phyloP scores from a whole-genome alignment of 2,888 invertebrate genomes.

The Drosophila diplacantha region DNA sequence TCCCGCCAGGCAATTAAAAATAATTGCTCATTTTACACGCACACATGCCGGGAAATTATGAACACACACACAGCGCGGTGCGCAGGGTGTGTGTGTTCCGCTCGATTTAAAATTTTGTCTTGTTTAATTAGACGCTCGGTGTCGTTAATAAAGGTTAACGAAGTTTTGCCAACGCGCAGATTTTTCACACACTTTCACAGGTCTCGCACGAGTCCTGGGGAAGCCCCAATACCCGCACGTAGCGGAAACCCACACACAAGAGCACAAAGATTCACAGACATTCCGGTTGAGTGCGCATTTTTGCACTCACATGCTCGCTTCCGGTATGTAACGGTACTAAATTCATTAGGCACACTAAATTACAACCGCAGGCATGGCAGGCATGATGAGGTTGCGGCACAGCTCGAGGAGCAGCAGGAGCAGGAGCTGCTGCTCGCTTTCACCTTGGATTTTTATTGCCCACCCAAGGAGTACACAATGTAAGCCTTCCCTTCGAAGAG shows the following conservation, averaged over 20 bases:
- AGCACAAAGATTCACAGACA: constrained; percentile 23
- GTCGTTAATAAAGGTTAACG: constrained; percentile 69
- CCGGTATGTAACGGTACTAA: constrained; percentile 70
- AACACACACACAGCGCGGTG: constrained; percentile 33
- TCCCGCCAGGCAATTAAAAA: constrained; percentile 55
- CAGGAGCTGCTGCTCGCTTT: constrained; percentile 1
- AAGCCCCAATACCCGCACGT: constrained; percentile 29
- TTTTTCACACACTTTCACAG: constrained; percentile 58
- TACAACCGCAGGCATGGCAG: constrained; percentile 60
- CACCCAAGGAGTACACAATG: constrained; percentile 36
- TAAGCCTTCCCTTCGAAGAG: constrained; percentile 20
- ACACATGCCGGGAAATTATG: constrained; percentile 44
- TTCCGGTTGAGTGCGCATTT: constrained; percentile 61
- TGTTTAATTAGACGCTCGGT: constrained; percentile 61
- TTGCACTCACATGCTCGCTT: constrained; percentile 64
- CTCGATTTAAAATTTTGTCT: constrained; percentile 47
- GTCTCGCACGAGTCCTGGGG: background rate
- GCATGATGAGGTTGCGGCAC: constrained; percentile 32
- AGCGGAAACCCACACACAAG: constrained; percentile 5
- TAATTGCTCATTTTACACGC: constrained; percentile 62
- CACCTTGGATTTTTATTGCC: constrained; percentile 35
- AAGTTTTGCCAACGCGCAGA: constrained; percentile 64
- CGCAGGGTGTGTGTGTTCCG: constrained; percentile 5
- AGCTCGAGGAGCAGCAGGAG: constrained; percentile 1
- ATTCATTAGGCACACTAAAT: constrained; percentile 73